Percentiles rank a stretch among this genome's conserved stretches.
phyloP scores from a whole-genome alignment of 2,888 invertebrate genomes.

The Caenorhabditis afra region DNA sequence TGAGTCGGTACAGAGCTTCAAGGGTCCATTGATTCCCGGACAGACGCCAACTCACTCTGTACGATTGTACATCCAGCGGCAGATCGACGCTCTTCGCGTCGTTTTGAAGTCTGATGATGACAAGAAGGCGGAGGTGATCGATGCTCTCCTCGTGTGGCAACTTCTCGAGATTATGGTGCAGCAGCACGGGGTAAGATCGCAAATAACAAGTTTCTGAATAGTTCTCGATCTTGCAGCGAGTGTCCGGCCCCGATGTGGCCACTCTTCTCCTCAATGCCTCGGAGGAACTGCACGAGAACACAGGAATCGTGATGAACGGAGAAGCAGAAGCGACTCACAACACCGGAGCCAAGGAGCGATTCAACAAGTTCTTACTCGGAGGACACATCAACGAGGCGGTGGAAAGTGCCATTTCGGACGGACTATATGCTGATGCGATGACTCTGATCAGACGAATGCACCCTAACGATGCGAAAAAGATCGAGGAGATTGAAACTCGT shows the following conservation, averaged over 20 bases:
- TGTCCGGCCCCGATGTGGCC: slow-evolving; percentile 78
- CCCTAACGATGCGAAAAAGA: slow-evolving; percentile 57
- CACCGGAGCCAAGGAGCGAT: slow-evolving; percentile 49
- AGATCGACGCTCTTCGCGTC: slow-evolving; percentile 69
- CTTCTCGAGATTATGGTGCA: slow-evolving; percentile 77
- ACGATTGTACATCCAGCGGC: slow-evolving; percentile 75
- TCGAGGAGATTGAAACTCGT: slow-evolving; percentile 70
- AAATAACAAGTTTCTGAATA: not conserved
- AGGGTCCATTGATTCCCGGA: slow-evolving; percentile 65
- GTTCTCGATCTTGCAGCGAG: slow-evolving; percentile 64
- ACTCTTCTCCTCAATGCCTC: slow-evolving; percentile 64
- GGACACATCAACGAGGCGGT: slow-evolving; percentile 72
- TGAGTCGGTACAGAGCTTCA: slow-evolving; percentile 64
- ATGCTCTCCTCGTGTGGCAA: slow-evolving; percentile 77
- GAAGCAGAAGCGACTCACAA: slow-evolving; percentile 1
- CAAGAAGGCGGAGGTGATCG: slow-evolving; percentile 64
- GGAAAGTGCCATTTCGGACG: slow-evolving; percentile 72
- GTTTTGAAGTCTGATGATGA: slow-evolving; percentile 52
- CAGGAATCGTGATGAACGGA: slow-evolving; percentile 21
- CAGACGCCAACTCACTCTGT: slow-evolving; percentile 67
- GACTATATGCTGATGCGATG: slow-evolving; percentile 74
- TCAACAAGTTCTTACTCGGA: slow-evolving; percentile 58
- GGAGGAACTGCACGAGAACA: slow-evolving; percentile 47
- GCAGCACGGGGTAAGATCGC: slow-evolving; percentile 75
- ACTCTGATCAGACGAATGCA: slow-evolving; percentile 60